Evolutionary conservation across 2,888 invertebrate species (phyloP).

Genomic region (Amblyjoppa fuscipennis): DNA sequence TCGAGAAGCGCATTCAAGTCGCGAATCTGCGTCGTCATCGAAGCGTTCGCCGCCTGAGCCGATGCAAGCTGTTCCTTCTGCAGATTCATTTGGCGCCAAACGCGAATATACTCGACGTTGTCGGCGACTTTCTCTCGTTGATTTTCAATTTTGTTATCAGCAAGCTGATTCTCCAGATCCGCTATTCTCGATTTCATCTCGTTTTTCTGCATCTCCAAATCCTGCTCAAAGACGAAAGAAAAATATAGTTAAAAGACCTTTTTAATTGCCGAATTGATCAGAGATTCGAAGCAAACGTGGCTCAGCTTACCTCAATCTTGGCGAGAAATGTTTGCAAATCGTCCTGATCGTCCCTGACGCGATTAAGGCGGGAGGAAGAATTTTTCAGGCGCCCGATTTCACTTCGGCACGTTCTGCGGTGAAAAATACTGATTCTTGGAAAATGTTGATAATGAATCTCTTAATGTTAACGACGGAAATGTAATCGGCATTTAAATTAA

Average conservation of each 20-base stretch:
- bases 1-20: constrained; percentile 78
- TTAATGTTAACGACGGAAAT: neutral
- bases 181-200: constrained; percentile 75
- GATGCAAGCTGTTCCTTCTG: constrained; percentile 79
- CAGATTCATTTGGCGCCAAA: constrained; percentile 82
- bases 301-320: constrained; percentile 77
- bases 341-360: constrained; percentile 72
- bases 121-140: constrained; percentile 81
- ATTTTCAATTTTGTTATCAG: constrained; percentile 70
- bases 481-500: too few relatives aligned
- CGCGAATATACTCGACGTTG: constrained; percentile 82
- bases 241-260: neutral
- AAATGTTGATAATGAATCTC: neutral
- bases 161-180: constrained; percentile 79
- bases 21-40: constrained; percentile 75
- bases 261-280: neutral
- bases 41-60: constrained; percentile 75
- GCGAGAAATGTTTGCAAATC: constrained; percentile 72
- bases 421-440: constrained; percentile 46
- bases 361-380: constrained; percentile 74
- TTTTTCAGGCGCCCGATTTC: constrained; percentile 78
- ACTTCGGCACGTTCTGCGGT: constrained; percentile 81
- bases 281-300: neutral
- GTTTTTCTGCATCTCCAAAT: constrained; percentile 78
- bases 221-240: constrained; percentile 67